Percentiles rank a stretch among this genome's conserved stretches.
phyloP scores from a whole-genome alignment of 1,140 invertebrate species.

The Drosophila mojavensis region DNA sequence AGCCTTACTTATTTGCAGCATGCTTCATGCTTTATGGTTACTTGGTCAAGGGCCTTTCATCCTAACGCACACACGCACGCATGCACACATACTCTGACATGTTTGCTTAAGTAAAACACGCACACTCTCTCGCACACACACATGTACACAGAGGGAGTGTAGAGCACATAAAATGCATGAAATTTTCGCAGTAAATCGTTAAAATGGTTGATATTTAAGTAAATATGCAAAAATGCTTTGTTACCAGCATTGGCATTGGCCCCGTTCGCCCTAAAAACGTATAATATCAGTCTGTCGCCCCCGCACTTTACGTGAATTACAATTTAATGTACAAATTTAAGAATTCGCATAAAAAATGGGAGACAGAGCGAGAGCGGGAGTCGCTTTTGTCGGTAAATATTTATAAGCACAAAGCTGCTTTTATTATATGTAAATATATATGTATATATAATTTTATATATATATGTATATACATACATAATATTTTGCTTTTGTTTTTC shows the following conservation, averaged over 20 bases:
- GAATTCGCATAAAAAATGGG: slow-evolving; percentile 62
- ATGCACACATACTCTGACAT: slow-evolving; percentile 26
- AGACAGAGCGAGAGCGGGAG: neutral
- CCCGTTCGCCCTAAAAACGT: neutral
- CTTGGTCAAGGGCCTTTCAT: slow-evolving; percentile 80
- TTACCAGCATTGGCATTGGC: slow-evolving; percentile 51
- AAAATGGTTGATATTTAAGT: slow-evolving; percentile 78
- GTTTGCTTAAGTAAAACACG: slow-evolving; percentile 46
- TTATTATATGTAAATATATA: neutral
- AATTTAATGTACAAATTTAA: slow-evolving; percentile 77
- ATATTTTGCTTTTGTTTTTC: neutral
- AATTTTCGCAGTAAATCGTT: slow-evolving; percentile 79
- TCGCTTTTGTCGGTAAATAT: slow-evolving; percentile 53
- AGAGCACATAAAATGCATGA: slow-evolving; percentile 70
- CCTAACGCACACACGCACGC: slow-evolving; percentile 38
- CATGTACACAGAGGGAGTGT: neutral
- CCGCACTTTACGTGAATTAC: slow-evolving; percentile 38
- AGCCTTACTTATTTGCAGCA: slow-evolving; percentile 81
- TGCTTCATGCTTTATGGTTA: slow-evolving; percentile 83
- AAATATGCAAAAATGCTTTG: slow-evolving; percentile 80
- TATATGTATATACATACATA: neutral
- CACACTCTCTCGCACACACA: slow-evolving; percentile 11
- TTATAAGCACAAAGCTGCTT: slow-evolving; percentile 52
- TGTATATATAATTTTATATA: neutral
- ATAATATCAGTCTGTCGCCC: neutral